phyloP scores from a whole-genome alignment of 1,140 invertebrate genomes.

The Zaprionus lachaisei region DNA sequence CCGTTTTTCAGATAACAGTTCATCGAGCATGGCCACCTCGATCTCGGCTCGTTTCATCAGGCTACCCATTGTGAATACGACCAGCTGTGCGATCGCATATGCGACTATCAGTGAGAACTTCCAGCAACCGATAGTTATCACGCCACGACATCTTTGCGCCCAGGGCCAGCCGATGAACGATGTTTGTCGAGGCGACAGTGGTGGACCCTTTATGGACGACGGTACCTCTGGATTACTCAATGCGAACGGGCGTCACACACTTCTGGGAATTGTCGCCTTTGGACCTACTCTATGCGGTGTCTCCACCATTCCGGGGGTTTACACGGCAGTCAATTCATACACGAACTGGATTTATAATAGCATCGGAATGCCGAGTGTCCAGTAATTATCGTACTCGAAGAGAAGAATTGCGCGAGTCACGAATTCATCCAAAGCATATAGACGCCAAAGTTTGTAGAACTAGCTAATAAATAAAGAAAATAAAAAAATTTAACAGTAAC shows the following conservation, averaged over 20 bases:
- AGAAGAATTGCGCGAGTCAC: background rate
- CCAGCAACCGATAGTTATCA: conserved; percentile 82
- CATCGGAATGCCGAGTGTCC: conserved; percentile 28
- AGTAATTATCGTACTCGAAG: background rate
- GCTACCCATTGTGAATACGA: conserved; percentile 84
- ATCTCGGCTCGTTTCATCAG: conserved; percentile 70
- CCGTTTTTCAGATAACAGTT: conserved; percentile 21
- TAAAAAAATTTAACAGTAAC: background rate
- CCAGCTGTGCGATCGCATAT: conserved; percentile 73
- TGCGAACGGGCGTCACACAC: conserved; percentile 79
- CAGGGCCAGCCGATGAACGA: conserved; percentile 85
- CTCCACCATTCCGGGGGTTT: conserved; percentile 85
- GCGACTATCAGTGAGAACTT: conserved; percentile 84
- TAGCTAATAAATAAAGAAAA: conserved; percentile 20
- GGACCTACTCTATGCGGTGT: conserved; percentile 87
- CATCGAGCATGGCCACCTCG: conserved; percentile 4
- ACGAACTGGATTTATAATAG: conserved; percentile 85
- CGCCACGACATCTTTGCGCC: conserved; percentile 85
- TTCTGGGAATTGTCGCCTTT: conserved; percentile 89
- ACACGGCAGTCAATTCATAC: conserved; percentile 86
- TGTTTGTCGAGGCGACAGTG: conserved; percentile 86
- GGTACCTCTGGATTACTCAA: conserved; percentile 73
- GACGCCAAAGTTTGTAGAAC: conserved; percentile 62
- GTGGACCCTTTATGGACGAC: conserved; percentile 88
- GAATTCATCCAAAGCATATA: conserved; percentile 52